phyloP scores from a whole-genome alignment of 2,888 invertebrate species.

The Pseudoips prasinana region DNA sequence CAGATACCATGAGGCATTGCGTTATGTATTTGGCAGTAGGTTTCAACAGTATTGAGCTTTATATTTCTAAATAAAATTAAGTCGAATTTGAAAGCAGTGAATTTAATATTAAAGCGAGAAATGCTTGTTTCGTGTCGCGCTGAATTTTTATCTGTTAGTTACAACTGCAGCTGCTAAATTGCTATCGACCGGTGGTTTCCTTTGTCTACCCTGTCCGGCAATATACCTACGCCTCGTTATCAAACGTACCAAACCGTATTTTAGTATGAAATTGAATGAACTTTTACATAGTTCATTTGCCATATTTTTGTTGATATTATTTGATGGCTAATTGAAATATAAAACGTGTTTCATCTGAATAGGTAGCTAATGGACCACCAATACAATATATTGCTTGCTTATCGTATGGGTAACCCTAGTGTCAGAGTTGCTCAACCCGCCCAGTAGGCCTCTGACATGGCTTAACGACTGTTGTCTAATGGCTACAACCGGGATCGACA shows the following conservation, averaged over 20 bases:
- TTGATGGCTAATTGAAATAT: slow-evolving; percentile 6
- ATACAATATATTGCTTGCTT: no score
- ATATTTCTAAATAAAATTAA: no score
- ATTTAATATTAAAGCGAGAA: slow-evolving; percentile 18
- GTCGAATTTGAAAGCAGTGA: slow-evolving; percentile 2
- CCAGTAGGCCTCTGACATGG: no score
- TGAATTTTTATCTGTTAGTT: slow-evolving; percentile 30
- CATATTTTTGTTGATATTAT: no score
- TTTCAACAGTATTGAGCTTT: no score
- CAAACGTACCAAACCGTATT: slow-evolving; percentile 20
- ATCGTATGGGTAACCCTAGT: no score
- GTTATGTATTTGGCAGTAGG: no score
- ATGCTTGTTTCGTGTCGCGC: slow-evolving; percentile 22
- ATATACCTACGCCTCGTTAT: slow-evolving; percentile 23
- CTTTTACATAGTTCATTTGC: not conserved
- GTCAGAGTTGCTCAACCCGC: no score
- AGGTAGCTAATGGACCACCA: no score
- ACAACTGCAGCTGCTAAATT: slow-evolving; percentile 32
- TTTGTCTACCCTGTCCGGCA: slow-evolving; percentile 20
- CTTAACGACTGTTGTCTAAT: no score
- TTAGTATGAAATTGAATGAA: slow-evolving; percentile 13
- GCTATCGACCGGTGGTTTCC: slow-evolving; percentile 32
- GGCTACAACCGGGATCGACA: no score
- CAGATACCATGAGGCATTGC: no score
- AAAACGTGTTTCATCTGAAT: not conserved